phyloP scores from a whole-genome alignment of 2,113 vertebrate species.

The Manacus vitellinus region DNA sequence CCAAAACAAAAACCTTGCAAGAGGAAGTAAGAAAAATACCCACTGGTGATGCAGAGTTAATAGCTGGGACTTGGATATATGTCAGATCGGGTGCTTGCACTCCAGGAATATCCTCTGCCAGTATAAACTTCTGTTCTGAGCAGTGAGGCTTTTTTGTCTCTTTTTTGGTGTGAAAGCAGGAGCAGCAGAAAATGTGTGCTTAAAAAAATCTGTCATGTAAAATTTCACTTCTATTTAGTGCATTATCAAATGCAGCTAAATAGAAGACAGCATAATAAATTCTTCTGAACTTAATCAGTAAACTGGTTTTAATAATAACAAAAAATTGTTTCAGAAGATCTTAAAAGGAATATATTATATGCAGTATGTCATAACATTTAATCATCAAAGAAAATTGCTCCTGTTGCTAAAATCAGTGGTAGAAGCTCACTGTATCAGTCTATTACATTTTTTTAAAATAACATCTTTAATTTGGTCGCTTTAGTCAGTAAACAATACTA shows the following conservation, averaged over 20 bases:
- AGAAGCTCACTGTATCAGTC: neutral
- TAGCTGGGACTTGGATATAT: neutral
- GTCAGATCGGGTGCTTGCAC: slow-evolving; percentile 16
- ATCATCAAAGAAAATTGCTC: neutral
- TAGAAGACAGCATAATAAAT: neutral
- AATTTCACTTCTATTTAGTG: neutral
- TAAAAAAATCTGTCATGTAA: neutral
- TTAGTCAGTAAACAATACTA: neutral
- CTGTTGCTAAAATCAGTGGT: neutral
- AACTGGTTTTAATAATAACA: neutral
- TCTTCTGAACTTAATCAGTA: neutral
- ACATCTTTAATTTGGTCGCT: neutral
- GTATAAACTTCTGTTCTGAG: slow-evolving; percentile 38
- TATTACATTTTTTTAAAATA: neutral
- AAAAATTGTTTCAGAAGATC: neutral
- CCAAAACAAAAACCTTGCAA: neutral
- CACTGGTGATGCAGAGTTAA: neutral
- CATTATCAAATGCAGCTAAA: neutral
- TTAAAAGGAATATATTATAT: neutral
- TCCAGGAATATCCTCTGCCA: slow-evolving; percentile 47
- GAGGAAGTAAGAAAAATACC: slow-evolving; percentile 5
- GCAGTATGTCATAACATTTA: neutral
- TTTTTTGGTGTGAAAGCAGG: neutral
- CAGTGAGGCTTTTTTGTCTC: neutral
- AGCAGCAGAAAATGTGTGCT: neutral